Base-by-base conservation (phyloP, 2,888 invertebrate species). In the Eudasyphora cyanicolor region DNA sequence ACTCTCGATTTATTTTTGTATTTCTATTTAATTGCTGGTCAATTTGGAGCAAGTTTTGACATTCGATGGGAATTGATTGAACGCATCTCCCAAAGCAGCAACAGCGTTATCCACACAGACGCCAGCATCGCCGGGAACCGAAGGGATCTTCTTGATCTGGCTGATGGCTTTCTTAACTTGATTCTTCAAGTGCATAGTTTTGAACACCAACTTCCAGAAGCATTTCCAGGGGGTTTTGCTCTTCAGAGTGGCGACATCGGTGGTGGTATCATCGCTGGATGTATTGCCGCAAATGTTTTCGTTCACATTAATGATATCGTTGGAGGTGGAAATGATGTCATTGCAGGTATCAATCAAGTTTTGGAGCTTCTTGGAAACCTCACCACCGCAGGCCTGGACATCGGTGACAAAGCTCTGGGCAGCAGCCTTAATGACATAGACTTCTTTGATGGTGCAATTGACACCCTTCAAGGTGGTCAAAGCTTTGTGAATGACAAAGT, bases 11-110 rank as follows among this genome's bases (percentile, higher is more conserved):
- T 45, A 45, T 45, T 45, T 45, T n/a, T 14, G 12, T 14, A 45
- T 45, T 45, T 45, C 45, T 14, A 7, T 45, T 14, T 45, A 45
- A 45, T 54, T 54, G 21, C 21, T 60, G 14, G 29, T 5, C 35
- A 89, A 79, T 80, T 88, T 45, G n/a, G 89, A 89, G 82, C 89
- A 89, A 57, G n/a, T 0, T 57, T 71, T 70, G 0, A 89, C 74
- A 60, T 86, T 86, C 19, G 79, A 7, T 2, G 88, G 88, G 73
- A 89, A 89, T 54, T 82, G 75, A 2, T 85, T 87, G 62, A 89
- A 89, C 49, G 86, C 86, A 67, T 7, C 79, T 60, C 32, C 79
- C 27, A 89, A 79, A 3, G 62, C 82, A 35, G 2, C 82, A 4
- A 83, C 85, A 21, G 89, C 67, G 27, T 17, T 45, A 7, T 60